Evolutionary conservation across 2,888 invertebrate species (phyloP), one percentile per base, ranked within the genome.

Genomic region (Scaptodrosophila latifasciaeformis): DNA sequence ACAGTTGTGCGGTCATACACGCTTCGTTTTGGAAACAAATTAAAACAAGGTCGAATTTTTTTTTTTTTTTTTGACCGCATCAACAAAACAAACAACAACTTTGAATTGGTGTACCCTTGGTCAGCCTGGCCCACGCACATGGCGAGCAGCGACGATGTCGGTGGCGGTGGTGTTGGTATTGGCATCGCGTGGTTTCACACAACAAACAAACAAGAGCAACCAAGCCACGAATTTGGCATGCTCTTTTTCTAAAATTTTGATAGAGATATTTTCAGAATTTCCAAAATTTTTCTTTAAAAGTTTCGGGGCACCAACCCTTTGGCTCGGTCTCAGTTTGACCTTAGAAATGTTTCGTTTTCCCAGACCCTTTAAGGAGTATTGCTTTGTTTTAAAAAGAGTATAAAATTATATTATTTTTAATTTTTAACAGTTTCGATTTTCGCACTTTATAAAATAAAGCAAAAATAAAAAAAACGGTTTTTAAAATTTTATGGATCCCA

Each of bases 21-120:
- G 9, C 27, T 6, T 27, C 5, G 5, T 27, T 27, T 5, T 27
- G 9, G 5, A 27, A 27, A 5, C 27, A 27, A 27, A 6, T 27
- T 9, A 4, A 4, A 31, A 31, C 31, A 7, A 31, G 31, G 31
- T 31, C 31, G 31, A 9, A 5, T 27, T 27, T 27, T 27, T 5
- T 6, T 27, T 27, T 27, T 27, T 6, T 27, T 27, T 27, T 9
- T 5, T 27, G n/a, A 3, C 24, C 19, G 15, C 34, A 47, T 35
- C 47, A 47, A 15, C 47, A 47, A 31, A 58, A 60, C 35, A 47
- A 49, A 24, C 24, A 24, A 24, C 24, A 24, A 24, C 3, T n/a
- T n/a, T n/a, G n/a, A n/a, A n/a, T n/a, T n/a, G n/a, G n/a, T n/a
- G 42, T 61, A 61, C 63, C 61, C 61, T 61, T 61, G 61, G 58